Percentiles rank a stretch among this genome's conserved stretches.
phyloP scores from a whole-genome alignment of 1,140 invertebrate species.

The Brachionus rotundiformis region DNA sequence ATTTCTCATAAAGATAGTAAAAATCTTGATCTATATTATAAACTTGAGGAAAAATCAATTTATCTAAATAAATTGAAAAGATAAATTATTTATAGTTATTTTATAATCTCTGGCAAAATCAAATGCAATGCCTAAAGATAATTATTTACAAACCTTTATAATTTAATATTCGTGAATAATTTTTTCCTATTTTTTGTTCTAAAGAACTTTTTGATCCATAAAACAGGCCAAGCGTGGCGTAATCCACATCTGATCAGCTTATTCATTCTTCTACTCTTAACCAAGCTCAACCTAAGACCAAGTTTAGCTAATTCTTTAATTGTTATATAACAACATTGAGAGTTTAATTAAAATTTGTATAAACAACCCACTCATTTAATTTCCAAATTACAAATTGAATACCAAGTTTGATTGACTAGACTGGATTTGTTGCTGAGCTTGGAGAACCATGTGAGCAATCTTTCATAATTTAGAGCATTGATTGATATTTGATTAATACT shows the following conservation, averaged over 20 bases:
- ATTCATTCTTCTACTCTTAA: not conserved
- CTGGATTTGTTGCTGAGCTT: constrained; percentile 2
- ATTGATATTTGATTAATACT: constrained; percentile 48
- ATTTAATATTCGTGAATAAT: not conserved
- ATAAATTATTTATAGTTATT: not conserved
- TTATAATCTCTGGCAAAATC: not conserved
- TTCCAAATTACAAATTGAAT: not conserved
- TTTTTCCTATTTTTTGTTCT: not conserved
- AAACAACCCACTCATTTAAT: not conserved
- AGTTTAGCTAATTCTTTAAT: not conserved
- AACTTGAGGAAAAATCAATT: not conserved
- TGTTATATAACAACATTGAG: not conserved
- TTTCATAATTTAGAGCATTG: constrained; percentile 18
- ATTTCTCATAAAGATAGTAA: not conserved
- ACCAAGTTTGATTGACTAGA: not conserved
- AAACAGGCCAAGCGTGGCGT: not conserved
- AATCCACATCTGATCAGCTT: not conserved
- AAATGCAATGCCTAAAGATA: not conserved
- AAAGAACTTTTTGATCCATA: not conserved
- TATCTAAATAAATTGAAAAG: not conserved
- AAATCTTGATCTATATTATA: not conserved
- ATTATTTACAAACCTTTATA: not conserved
- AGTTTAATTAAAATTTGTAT: constrained; percentile 13
- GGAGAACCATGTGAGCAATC: not conserved
- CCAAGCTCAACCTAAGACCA: not conserved